Evolutionary conservation across 2,797 vertebrate genomes (phyloP), one percentile per base, ranked within the genome.

Genomic region (Trematomus bernacchii): DNA sequence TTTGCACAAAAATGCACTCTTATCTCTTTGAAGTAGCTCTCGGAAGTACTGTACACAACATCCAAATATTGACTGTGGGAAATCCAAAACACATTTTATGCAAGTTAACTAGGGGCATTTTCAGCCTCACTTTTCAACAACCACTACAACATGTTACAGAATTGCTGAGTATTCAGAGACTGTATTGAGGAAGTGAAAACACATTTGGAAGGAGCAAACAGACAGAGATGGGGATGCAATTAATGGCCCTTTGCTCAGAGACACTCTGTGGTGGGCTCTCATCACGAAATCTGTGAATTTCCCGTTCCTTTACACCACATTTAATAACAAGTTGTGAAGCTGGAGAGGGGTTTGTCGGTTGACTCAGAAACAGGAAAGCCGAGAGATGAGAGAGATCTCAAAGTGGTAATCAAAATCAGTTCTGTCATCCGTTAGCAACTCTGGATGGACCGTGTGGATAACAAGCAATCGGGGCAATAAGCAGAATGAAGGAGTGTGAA

Each of bases 401-500:
- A 80, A 86, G 89, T 76, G 76, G 71, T 91, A 82, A 92, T 93
- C 82, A 87, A 84, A 89, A 90, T 87, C 84, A 85, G 71, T 54
- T 84, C 73, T 85, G 89, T 89, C 80, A 73, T 90, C 91, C 57
- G 67, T 88, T 90, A 90, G 82, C 86, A 72, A 72, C 85, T 84
- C 60, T 53, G 80, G 77, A 71, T 73, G 63, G 88, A 83, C 79
- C 83, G 87, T 71, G 77, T 71, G 72, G 85, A 85, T 84, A 84
- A 87, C 79, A 84, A 83, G 84, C 76, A 77, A 87, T 71, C 10
- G 76, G 82, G 77, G 90, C 86, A 92, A 92, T 90, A 83, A 85
- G 87, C 83, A 80, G 82, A 91, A 89, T 87, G 76, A 90, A 88
- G 82, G 78, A 77, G 87, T 93, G 90, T 91, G 85, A 93, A 91